phyloP scores from a whole-genome alignment of 2,888 invertebrate genomes.

The Drosophila peninsularis region DNA sequence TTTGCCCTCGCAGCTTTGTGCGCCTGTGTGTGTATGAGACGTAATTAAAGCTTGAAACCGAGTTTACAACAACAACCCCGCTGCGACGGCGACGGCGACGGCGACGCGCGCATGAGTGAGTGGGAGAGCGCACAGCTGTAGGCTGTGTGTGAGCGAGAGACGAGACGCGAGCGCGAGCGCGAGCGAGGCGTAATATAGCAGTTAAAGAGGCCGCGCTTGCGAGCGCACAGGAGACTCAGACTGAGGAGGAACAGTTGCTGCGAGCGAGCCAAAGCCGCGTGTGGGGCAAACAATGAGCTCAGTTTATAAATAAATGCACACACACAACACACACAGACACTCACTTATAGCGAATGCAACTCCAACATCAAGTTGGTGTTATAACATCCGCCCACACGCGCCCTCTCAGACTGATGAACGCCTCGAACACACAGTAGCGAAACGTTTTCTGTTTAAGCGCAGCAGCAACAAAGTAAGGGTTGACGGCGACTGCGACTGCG shows the following conservation, averaged over 20 bases:
- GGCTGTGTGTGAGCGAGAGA: conserved; percentile 24
- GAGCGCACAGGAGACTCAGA: conserved; percentile 45
- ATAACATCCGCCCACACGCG: conserved; percentile 16
- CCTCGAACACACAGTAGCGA: neutral
- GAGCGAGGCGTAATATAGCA: conserved; percentile 14
- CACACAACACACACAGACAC: neutral
- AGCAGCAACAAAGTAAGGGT: conserved; percentile 59
- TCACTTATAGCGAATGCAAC: conserved; percentile 15
- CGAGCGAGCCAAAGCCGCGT: conserved; percentile 34
- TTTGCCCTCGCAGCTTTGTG: conserved; percentile 44
- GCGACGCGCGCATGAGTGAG: conserved; percentile 65
- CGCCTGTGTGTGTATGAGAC: conserved; percentile 53
- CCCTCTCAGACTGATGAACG: neutral
- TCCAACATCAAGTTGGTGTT: conserved; percentile 49
- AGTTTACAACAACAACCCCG: conserved; percentile 76
- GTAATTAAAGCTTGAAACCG: conserved; percentile 79
- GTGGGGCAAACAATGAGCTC: conserved; percentile 38
- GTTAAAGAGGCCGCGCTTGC: conserved; percentile 28
- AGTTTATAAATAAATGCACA: conserved; percentile 20
- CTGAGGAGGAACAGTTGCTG: conserved; percentile 1
- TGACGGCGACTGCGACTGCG: conserved; percentile 33
- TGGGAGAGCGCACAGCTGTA: conserved; percentile 33
- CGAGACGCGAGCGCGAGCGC: neutral
- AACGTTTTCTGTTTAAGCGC: conserved; percentile 33
- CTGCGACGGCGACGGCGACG: conserved; percentile 40